Base-by-base conservation (phyloP, 35 echinoderm and acorn worm genomes). In the Ophioderma brevispina region DNA sequence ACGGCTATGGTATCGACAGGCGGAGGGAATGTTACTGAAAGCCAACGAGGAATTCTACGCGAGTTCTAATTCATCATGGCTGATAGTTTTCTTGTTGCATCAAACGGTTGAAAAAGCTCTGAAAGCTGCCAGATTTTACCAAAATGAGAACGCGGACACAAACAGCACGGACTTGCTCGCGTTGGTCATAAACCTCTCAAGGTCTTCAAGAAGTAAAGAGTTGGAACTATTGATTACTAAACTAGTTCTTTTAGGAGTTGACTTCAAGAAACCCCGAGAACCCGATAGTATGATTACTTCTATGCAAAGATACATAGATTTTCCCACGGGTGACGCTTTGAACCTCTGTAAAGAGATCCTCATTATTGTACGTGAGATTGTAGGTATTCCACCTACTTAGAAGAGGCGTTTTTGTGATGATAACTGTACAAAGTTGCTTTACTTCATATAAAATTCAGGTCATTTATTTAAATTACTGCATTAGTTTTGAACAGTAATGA, bases 1-100 rank as follows among this genome's bases (percentile, higher is more conserved):
- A 32, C 55, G 85, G 13, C 31, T 49, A 36, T 93, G 92, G 92
- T 79, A 78, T 13, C 78, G 86, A 13, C 92, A 93, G 35, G 92
- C 86, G 55, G n/a, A 88, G 21, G 28, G n/a, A 25, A 79, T 82
- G 46, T 55, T 88, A 37, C 30, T 84, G 18, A 34, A 19, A 5
- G 36, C 55, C 34, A 77, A 79, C 1, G 21, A 80, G n/a, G 39
- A 78, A 37, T 32, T 18, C 39, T 0, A 41, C 15, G 5, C 75
- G 4, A 23, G 30, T 8, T 10, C 37, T 10, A 23, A 39, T 3
- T 4, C 31, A 36, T 32, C 41, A 31, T 89, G 87, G 87, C 33
- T 80, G 6, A 70, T 25, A 25, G 76, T 39, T 33, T 89, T 89
- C 25, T 49, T 78, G 40, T 14, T 79, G 23, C 87, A 89, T 28